phyloP scores from a whole-genome alignment of 2,113 vertebrate genomes.

The Pterocles gutturalis region DNA sequence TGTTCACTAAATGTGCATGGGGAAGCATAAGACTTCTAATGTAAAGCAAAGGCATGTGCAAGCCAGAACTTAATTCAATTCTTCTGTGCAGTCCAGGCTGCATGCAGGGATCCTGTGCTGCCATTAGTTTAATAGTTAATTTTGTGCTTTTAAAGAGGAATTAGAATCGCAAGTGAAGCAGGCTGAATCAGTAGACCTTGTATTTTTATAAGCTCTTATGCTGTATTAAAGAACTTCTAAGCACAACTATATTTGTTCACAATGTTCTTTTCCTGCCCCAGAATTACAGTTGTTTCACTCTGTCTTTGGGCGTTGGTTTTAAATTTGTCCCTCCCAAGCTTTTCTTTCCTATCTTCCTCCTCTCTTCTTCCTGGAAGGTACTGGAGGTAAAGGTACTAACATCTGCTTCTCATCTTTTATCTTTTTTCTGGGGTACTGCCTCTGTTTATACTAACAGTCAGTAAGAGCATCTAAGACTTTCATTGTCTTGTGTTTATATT shows the following conservation, averaged over 20 bases:
- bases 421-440: not conserved
- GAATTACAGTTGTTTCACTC: not conserved
- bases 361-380: not conserved
- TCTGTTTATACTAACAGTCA: not conserved
- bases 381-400: not conserved
- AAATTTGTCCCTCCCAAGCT: not conserved
- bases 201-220: accelerated
- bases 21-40: not conserved
- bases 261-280: not conserved
- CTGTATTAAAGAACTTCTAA: not conserved
- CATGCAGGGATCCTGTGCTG: not conserved
- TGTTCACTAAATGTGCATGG: not conserved
- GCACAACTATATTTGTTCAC: not conserved
- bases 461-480: not conserved
- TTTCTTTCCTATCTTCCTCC: not conserved
- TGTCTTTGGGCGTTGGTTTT: not conserved
- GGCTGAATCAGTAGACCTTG: not conserved
- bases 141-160: not conserved
- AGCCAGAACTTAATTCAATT: not conserved
- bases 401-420: not conserved
- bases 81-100: not conserved
- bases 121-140: not conserved
- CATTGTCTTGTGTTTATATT: not conserved
- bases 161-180: not conserved
- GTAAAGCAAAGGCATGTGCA: accelerated